phyloP scores from a whole-genome alignment of 2,888 invertebrate species.

The Eupeodes luniger region DNA sequence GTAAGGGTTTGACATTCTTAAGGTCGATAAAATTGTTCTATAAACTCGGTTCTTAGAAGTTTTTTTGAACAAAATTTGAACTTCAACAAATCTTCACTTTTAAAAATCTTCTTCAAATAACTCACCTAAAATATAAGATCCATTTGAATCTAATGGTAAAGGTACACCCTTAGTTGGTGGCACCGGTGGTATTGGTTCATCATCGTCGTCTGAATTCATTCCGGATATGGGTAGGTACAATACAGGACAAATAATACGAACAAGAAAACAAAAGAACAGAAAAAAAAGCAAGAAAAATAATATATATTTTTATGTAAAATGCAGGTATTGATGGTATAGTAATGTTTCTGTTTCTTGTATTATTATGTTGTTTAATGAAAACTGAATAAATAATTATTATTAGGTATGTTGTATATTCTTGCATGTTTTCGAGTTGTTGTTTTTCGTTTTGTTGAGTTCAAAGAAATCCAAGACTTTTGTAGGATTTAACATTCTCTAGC shows the following conservation, averaged over 20 bases:
- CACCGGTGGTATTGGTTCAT: constrained; percentile 85
- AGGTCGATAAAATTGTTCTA: too few species aligned
- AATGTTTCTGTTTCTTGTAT: constrained; percentile 44
- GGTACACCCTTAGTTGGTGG: constrained; percentile 87
- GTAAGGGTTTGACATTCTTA: too few species aligned
- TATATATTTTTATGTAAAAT: constrained; percentile 40
- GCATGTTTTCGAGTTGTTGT: constrained; percentile 7
- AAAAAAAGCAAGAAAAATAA: constrained; percentile 70
- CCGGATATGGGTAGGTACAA: constrained; percentile 31
- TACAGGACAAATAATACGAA: constrained; percentile 61
- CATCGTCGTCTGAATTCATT: constrained; percentile 80
- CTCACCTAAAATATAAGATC: constrained; percentile 86
- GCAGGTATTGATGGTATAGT: not conserved
- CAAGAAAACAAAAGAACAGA: constrained; percentile 73
- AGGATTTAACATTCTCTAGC: constrained; percentile 39
- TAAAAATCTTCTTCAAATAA: not conserved
- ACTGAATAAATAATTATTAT: constrained; percentile 22
- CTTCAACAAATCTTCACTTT: too few species aligned
- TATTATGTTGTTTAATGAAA: constrained; percentile 21
- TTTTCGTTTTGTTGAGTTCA: constrained; percentile 29
- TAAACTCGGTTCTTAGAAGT: too few species aligned
- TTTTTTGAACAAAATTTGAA: too few species aligned
- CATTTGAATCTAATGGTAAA: constrained; percentile 85
- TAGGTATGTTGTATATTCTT: constrained; percentile 25
- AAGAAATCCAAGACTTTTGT: constrained; percentile 34